phyloP scores from a whole-genome alignment of 2,888 invertebrate genomes.

The Lithophane ornitopus region DNA sequence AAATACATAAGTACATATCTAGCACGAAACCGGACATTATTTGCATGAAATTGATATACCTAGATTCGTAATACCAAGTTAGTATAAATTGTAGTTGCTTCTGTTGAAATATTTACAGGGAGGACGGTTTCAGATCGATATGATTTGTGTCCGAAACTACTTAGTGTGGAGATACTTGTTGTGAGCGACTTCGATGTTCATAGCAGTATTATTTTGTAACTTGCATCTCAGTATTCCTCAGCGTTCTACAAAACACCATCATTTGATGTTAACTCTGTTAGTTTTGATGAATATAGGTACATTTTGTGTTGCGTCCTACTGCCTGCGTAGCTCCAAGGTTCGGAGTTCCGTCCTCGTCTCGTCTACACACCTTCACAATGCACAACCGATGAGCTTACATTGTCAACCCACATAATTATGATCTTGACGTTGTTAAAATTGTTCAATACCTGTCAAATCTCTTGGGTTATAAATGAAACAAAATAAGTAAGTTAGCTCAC shows the following conservation, averaged over 20 bases:
- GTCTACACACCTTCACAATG: neutral
- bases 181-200: neutral
- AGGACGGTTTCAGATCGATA: neutral
- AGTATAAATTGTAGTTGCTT: neutral
- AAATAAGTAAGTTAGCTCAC: slow-evolving; percentile 84
- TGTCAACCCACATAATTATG: neutral
- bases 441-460: neutral
- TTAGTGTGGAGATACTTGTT: neutral
- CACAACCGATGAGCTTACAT: neutral
- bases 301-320: neutral
- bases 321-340: neutral
- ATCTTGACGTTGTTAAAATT: neutral
- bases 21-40: neutral
- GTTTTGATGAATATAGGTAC: neutral
- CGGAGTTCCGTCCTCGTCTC: neutral
- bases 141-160: neutral
- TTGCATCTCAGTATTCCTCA: neutral
- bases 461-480: neutral
- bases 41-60: neutral
- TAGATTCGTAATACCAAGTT: neutral
- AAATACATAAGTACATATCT: neutral
- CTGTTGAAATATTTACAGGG: neutral
- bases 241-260: neutral
- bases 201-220: neutral
- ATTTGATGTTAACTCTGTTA: neutral